A percentile compares a stretch with the other conserved stretches of the same genome.
Conservation (phyloP, 2,888 invertebrate genomes). For the Xanthorhoe spadicearia region DNA sequence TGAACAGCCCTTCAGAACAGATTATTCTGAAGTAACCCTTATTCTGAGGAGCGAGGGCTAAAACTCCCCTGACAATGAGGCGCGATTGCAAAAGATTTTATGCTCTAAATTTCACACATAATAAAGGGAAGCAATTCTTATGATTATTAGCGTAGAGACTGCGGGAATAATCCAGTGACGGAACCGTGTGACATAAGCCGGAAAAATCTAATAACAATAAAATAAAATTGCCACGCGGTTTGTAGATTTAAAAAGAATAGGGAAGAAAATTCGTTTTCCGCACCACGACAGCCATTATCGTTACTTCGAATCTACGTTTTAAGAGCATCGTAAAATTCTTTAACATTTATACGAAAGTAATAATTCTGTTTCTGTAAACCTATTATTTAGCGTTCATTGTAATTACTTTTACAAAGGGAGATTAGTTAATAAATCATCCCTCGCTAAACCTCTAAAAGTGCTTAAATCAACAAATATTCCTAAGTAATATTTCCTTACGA, state of each 20-base stretch:
- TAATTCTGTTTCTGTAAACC: slow-evolving; percentile 34
- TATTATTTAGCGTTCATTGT: slow-evolving; percentile 38
- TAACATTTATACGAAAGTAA: slow-evolving; percentile 57
- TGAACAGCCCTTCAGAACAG: slow-evolving; percentile 53
- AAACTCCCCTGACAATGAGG: slow-evolving; percentile 49
- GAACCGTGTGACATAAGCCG: slow-evolving; percentile 82
- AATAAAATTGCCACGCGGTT: slow-evolving; percentile 83
- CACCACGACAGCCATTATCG: slow-evolving; percentile 79
- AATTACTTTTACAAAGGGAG: slow-evolving; percentile 45
- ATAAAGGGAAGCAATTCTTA: slow-evolving; percentile 83
- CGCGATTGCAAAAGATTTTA: slow-evolving; percentile 64
- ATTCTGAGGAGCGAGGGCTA: slow-evolving; percentile 50
- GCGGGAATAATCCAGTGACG: slow-evolving; percentile 83
- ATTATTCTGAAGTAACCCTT: slow-evolving; percentile 58
- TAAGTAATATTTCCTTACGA: slow-evolving; percentile 76
- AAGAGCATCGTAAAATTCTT: slow-evolving; percentile 63
- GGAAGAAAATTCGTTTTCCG: slow-evolving; percentile 81
- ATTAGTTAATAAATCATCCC: slow-evolving; percentile 52
- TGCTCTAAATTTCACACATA: slow-evolving; percentile 82
- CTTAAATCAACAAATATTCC: slow-evolving; percentile 76
- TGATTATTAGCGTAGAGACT: slow-evolving; percentile 83
- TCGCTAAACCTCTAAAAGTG: slow-evolving; percentile 57
- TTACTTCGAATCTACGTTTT: slow-evolving; percentile 79
- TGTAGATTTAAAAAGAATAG: slow-evolving; percentile 82
- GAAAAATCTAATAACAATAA: slow-evolving; percentile 85